Percentiles rank a stretch among this genome's conserved stretches.
Evolutionary conservation across 1,140 invertebrate genomes (phyloP).

Genomic region (Chlorops oryzae): DNA sequence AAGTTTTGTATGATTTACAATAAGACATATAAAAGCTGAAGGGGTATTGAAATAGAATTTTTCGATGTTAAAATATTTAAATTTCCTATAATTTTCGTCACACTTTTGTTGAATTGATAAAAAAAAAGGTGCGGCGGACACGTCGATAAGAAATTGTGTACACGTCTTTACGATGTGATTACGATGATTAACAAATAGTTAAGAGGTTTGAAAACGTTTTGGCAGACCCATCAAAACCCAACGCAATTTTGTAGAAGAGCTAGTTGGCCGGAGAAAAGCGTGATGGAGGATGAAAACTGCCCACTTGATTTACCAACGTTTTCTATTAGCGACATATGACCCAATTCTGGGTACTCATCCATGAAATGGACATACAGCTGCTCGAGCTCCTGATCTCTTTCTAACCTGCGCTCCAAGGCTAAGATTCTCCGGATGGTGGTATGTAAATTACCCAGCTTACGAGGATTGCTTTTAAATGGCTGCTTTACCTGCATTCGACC

Average conservation of each 20-base stretch:
- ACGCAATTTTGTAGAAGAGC: constrained; percentile 24
- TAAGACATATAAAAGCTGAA: too few relatives aligned
- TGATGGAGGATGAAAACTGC: constrained; percentile 31
- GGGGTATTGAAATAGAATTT: background rate
- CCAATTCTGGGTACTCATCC: constrained; percentile 33
- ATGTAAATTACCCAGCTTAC: constrained; percentile 6
- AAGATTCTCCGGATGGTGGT: constrained; percentile 19
- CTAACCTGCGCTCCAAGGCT: constrained; percentile 21
- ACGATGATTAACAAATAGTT: constrained; percentile 35
- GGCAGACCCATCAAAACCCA: constrained; percentile 29
- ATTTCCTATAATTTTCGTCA: background rate
- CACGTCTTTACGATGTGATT: constrained; percentile 49
- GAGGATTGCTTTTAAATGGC: constrained; percentile 21
- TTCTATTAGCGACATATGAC: constrained; percentile 23
- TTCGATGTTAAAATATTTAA: constrained; percentile 3
- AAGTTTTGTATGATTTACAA: too few relatives aligned
- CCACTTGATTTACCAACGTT: background rate
- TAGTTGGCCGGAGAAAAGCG: constrained; percentile 21
- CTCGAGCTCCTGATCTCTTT: constrained; percentile 13
- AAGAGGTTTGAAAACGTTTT: constrained; percentile 21
- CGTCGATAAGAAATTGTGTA: constrained; percentile 40
- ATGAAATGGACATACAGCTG: constrained; percentile 29
- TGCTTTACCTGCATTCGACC: constrained; percentile 24
- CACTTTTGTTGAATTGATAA: too few relatives aligned
- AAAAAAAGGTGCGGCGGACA: constrained; percentile 8